Conservation (phyloP, 2,888 invertebrate genomes). For the Sinhomidia bicolor region DNA sequence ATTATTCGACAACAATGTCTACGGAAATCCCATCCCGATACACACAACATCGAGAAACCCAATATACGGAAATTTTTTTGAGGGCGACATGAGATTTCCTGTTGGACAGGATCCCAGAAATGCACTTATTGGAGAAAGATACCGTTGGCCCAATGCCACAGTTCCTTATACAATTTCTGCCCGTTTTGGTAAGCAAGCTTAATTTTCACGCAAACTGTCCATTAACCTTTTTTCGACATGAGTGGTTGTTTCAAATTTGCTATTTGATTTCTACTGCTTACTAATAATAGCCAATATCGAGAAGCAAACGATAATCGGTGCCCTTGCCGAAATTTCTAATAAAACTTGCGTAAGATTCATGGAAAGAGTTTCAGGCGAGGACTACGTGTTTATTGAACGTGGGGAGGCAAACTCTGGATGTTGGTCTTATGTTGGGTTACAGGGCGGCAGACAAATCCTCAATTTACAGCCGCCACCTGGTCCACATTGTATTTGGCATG, state of each 20-base stretch:
- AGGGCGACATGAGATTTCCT: slow-evolving; percentile 46
- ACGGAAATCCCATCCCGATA: too few species aligned
- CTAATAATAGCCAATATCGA: neutral
- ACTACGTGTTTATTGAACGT: slow-evolving; percentile 35
- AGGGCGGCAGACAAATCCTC: slow-evolving; percentile 31
- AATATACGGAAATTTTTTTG: slow-evolving; percentile 30
- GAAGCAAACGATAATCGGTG: neutral
- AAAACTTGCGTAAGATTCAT: slow-evolving; percentile 32
- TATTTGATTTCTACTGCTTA: neutral
- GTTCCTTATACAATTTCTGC: slow-evolving; percentile 34
- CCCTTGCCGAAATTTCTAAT: slow-evolving; percentile 30
- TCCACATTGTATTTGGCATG: slow-evolving; percentile 49
- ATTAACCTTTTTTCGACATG: slow-evolving; percentile 29
- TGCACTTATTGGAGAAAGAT: slow-evolving; percentile 29
- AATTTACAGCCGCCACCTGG: slow-evolving; percentile 55
- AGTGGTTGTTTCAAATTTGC: neutral
- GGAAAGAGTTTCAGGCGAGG: neutral
- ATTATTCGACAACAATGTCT: too few species aligned
- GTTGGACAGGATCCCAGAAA: slow-evolving; percentile 18
- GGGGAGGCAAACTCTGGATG: slow-evolving; percentile 44
- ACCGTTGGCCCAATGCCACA: slow-evolving; percentile 19
- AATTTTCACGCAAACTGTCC: slow-evolving; percentile 11
- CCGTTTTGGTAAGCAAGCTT: neutral
- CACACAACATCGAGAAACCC: neutral
- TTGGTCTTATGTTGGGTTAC: slow-evolving; percentile 47